Percentiles rank a stretch among this genome's conserved stretches.
Evolutionary conservation across 1,140 invertebrate genomes (phyloP).

Genomic region (Caerostris darwini): DNA sequence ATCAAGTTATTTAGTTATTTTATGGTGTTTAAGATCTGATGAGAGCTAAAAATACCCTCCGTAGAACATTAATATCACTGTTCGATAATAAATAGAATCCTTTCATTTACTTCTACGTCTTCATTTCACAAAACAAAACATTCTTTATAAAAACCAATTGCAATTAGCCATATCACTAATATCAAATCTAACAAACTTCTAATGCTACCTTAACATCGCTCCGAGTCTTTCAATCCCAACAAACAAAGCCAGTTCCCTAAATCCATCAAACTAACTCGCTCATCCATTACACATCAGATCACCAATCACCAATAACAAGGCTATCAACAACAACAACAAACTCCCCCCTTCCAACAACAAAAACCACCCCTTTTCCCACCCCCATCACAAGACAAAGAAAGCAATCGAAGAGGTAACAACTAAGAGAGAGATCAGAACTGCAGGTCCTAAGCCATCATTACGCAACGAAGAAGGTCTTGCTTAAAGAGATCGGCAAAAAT

Average conservation of each 20-base stretch:
- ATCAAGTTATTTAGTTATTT: no score
- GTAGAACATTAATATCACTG: no score
- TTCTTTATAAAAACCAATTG: no score
- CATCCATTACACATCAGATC: conserved; percentile 32
- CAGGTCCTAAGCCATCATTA: conserved; percentile 70
- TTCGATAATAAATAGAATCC: no score
- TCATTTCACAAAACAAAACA: no score
- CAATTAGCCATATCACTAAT: no score
- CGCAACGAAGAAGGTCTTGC: conserved; percentile 23
- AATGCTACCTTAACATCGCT: neutral
- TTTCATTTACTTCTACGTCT: no score
- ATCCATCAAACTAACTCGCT: conserved; percentile 17
- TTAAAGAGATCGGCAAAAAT: conserved; percentile 68
- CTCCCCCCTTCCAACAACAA: neutral
- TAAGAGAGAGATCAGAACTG: neutral
- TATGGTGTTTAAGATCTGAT: no score
- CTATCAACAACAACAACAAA: neutral
- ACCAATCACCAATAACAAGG: conserved; percentile 42
- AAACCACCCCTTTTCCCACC: neutral
- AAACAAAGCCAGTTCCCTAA: neutral
- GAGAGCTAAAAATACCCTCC: no score
- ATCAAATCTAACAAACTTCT: neutral
- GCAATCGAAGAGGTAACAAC: conserved; percentile 63
- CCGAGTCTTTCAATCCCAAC: neutral
- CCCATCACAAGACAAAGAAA: neutral